phyloP scores from a whole-genome alignment of 2,888 invertebrate genomes.

The Acleris laterana region DNA sequence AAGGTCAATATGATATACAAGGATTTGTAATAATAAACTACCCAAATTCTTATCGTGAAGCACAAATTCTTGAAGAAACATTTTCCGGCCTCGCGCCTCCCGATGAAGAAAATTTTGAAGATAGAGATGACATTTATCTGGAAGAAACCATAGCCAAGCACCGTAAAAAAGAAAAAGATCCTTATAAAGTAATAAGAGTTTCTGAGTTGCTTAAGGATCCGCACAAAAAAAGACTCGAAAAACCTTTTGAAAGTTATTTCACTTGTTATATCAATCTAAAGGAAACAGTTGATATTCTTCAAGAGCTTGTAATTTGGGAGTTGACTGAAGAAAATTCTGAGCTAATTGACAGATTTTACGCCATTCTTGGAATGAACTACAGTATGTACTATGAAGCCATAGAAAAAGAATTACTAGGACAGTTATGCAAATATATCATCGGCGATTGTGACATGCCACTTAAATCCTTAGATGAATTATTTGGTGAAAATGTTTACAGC shows the following conservation, averaged over 20 bases:
- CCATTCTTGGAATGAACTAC: constrained; percentile 83
- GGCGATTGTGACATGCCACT: constrained; percentile 66
- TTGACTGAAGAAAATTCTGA: constrained; percentile 72
- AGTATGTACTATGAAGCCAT: constrained; percentile 84
- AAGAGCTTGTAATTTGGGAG: constrained; percentile 72
- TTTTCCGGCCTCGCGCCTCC: constrained; percentile 82
- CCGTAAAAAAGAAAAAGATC: constrained; percentile 66
- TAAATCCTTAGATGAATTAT: constrained; percentile 65
- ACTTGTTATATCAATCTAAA: constrained; percentile 83
- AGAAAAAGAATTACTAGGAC: constrained; percentile 80
- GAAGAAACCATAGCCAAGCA: constrained; percentile 70
- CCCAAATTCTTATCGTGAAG: constrained; percentile 84
- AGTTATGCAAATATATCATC: constrained; percentile 75
- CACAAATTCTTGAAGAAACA: constrained; percentile 84
- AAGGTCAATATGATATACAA: constrained; percentile 69
- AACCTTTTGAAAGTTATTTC: constrained; percentile 81
- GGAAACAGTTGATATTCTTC: constrained; percentile 69
- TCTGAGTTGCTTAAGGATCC: constrained; percentile 84
- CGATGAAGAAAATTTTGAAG: constrained; percentile 59
- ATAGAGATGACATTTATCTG: constrained; percentile 71
- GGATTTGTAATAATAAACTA: constrained; percentile 88
- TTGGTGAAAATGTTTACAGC: constrained; percentile 69
- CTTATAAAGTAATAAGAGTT: constrained; percentile 60
- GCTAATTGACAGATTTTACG: constrained; percentile 84
- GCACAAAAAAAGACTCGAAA: constrained; percentile 59